Evolutionary conservation across 2,888 invertebrate genomes (phyloP), one percentile per base, ranked within the genome.

Genomic region (Mamestra brassicae): DNA sequence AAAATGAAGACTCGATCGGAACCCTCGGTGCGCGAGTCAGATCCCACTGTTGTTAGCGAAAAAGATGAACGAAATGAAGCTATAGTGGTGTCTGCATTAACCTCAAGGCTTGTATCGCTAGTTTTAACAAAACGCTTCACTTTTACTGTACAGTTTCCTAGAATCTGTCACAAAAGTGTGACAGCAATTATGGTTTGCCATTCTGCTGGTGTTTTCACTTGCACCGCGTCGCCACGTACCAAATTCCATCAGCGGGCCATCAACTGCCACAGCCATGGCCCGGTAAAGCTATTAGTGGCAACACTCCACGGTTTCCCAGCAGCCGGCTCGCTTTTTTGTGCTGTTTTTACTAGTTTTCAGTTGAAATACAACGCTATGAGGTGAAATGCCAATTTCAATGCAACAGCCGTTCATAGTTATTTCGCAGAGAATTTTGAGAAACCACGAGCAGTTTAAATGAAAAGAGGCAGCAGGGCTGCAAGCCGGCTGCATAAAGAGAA

Each of bases 171-270:
- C 38, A 58, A 63, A 26, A 36, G 0, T 45, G 15, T 4, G 17
- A 1, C 8, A 4, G 0, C 38, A 34, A 63, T 36, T 64, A 36
- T 26, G 34, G 42, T 60, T 50, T 36, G 55, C 36, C 8, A 26
- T 26, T 80, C n/a, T 26, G 45, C 10, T 60, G 42, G 15, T 7
- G 17, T 17, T 42, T 36, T 61, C 42, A 11, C 47, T 34, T 38
- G 38, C 10, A 26, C 17, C 6, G 38, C 8, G 38, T 4, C 52
- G 57, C 38, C 42, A 63, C 47, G 62, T 72, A 38, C 36, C 58
- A 58, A 79, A 63, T 82, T 60, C 34, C 36, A 82, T 61, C 55
- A 52, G 42, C 38, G 50, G 11, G n/a, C 52, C 52, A 58, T 71
- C 36, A 55, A 11, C 38, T 34, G 26, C 65, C 47, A 26, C 13